A percentile compares a stretch with the other conserved stretches of the same genome.
Evolutionary conservation across 2,888 invertebrate genomes (phyloP).

Genomic region (Labia minor): DNA sequence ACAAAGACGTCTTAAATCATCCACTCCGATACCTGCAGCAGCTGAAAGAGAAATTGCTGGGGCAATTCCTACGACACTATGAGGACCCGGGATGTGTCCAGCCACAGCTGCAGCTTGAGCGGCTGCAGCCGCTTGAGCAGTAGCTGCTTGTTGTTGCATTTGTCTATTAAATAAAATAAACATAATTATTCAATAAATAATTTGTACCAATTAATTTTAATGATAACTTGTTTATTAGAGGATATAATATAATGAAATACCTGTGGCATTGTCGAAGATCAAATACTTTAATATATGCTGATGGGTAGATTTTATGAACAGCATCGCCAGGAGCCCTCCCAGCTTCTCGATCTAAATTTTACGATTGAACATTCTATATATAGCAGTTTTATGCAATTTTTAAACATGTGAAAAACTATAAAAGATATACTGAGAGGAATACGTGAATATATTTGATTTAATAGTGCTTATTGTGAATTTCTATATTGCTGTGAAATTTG

Average conservation of each 20-base stretch:
- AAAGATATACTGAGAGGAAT: too few species aligned
- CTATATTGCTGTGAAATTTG: too few species aligned
- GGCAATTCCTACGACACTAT: constrained; percentile 55
- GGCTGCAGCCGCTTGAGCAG: constrained; percentile 86
- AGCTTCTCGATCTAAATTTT: constrained; percentile 94
- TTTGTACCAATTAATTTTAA: too few species aligned
- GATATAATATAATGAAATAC: too few species aligned
- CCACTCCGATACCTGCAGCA: constrained; percentile 95
- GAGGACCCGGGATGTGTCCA: constrained; percentile 75
- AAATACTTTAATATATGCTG: constrained; percentile 95
- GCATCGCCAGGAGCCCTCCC: constrained; percentile 95
- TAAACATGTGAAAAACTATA: too few species aligned
- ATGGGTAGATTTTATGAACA: constrained; percentile 96
- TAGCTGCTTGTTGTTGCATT: constrained; percentile 94
- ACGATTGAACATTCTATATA: constrained; percentile 96
- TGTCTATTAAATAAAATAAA: constrained; percentile 47
- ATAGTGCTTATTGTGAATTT: too few species aligned
- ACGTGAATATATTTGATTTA: too few species aligned
- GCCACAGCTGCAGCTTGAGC: constrained; percentile 98
- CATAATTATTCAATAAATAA: too few species aligned
- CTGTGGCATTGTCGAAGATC: constrained; percentile 90
- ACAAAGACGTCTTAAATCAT: constrained; percentile 89
- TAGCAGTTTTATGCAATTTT: too few species aligned
- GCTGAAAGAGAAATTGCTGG: constrained; percentile 55
- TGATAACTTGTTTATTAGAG: too few species aligned